Evolutionary conservation across 2,888 invertebrate genomes (phyloP), one percentile per base, ranked within the genome.

Genomic region (Barypeithes pellucidus): DNA sequence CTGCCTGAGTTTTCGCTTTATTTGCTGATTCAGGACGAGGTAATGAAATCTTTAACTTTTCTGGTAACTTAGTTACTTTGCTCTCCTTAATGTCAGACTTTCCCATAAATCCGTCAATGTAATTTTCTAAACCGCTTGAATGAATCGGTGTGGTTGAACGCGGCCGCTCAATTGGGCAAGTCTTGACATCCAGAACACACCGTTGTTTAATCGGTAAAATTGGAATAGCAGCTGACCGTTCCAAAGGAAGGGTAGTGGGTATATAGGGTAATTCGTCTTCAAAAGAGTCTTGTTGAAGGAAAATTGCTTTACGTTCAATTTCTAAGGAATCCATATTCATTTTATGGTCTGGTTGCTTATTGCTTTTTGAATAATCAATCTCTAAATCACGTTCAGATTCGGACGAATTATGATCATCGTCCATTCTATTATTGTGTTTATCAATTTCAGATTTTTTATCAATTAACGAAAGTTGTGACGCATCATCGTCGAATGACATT

Each of bases 191-290:
- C 83, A 88, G 87, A 18, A 87, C 87, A 60, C 87, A 87, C 60
- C 93, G 88, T 82, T 93, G 92, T 81, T 92, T 92, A 79, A 95
- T 91, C 22, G 96, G 95, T 77, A 95, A 90, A 81, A 96, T 91
- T 16, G 95, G 93, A 77, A 95, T 87, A 24, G 93, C 95, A 75
- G 93, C 90, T 14, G 95, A 92, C 76, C 95, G 91, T 87, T 96
- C 96, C 84, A 91, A 89, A 18, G 96, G 96, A 82, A 96, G 87
- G 67, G 95, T 96, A n/a, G 96, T 95, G 69, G 96, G 95, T 81
- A 96, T 91, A 84, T 95, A 95, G 1, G 96, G 96, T 82, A 96
- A 88, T 86, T 95, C 94, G 67, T 90, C 90, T 81, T 95, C 95
- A 82, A 94, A 93, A 43, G 95, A 95, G 83, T 95, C 95, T 83